phyloP scores from a whole-genome alignment of 2,888 invertebrate genomes.

The Parochlus steinenii region DNA sequence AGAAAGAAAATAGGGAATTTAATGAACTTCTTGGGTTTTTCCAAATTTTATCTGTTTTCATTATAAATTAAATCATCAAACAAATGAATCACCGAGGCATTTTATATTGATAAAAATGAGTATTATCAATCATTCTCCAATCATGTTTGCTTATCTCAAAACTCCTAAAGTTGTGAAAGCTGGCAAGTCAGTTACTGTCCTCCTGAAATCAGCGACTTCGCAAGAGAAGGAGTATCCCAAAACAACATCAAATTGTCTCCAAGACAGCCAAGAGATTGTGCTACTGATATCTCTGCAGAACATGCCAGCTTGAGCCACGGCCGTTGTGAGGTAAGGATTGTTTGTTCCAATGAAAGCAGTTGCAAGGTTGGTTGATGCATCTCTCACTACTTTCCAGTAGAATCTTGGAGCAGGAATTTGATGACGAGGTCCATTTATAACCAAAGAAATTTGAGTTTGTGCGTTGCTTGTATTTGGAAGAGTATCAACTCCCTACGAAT shows the following conservation, averaged over 20 bases:
- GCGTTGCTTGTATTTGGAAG: constrained; percentile 21
- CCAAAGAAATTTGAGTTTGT: constrained; percentile 20
- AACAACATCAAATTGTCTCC: constrained; percentile 17
- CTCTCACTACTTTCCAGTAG: constrained; percentile 31
- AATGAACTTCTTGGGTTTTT: no score
- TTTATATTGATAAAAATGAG: no score
- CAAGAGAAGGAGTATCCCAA: constrained; percentile 27
- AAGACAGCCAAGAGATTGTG: constrained; percentile 20
- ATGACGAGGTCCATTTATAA: constrained; percentile 17
- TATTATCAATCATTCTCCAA: no score
- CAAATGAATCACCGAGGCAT: no score
- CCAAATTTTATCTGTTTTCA: no score
- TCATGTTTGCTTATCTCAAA: no score
- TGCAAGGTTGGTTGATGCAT: constrained; percentile 21
- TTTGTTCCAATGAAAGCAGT: constrained; percentile 30
- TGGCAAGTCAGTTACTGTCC: constrained; percentile 9
- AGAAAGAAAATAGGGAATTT: no score
- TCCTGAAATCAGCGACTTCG: constrained; percentile 20
- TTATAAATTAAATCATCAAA: no score
- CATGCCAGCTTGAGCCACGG: constrained; percentile 16
- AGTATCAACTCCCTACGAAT: constrained; percentile 20
- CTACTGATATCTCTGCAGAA: constrained; percentile 21
- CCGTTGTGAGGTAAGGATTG: no score
- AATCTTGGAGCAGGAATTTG: constrained; percentile 23
- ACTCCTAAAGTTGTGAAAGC: no score